These are phyloP conservation scores for Bombus superbus DNA, from an alignment of 1,140 invertebrate genomes.

Conservation along the genomic window DNA sequence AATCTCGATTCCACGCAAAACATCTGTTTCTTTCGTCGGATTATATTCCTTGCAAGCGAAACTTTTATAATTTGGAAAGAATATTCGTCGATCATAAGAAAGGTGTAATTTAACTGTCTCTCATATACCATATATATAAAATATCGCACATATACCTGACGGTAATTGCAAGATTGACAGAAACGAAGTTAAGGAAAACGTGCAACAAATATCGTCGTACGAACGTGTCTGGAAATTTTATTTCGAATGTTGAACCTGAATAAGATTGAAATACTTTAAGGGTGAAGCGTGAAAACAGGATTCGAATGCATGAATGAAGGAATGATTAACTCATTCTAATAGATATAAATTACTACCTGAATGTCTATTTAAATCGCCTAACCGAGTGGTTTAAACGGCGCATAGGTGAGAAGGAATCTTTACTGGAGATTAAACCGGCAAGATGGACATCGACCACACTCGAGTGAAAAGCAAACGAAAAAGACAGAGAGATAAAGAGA, in stretches of 20 bases:
- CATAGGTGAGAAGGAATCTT: constrained; percentile 32
- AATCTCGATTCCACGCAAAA: too few relatives aligned
- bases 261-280: not conserved
- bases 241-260: not conserved
- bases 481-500: not conserved
- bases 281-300: not conserved
- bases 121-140: too few relatives aligned
- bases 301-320: not conserved
- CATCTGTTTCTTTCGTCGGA: too few relatives aligned
- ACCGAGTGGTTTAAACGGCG: constrained; percentile 4
- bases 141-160: too few relatives aligned
- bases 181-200: too few relatives aligned
- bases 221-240: too few relatives aligned
- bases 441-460: constrained; percentile 48
- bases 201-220: too few relatives aligned
- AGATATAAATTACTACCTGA: not conserved
- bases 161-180: too few relatives aligned
- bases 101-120: too few relatives aligned
- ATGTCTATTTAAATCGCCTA: constrained; percentile 43
- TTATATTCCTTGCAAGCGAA: too few relatives aligned
- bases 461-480: not conserved
- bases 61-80: too few relatives aligned
- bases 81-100: too few relatives aligned
- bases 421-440: constrained; percentile 49
- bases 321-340: constrained; percentile 4